Conservation (phyloP, 2,888 invertebrate species). For the Aspidiotus rigidus region DNA sequence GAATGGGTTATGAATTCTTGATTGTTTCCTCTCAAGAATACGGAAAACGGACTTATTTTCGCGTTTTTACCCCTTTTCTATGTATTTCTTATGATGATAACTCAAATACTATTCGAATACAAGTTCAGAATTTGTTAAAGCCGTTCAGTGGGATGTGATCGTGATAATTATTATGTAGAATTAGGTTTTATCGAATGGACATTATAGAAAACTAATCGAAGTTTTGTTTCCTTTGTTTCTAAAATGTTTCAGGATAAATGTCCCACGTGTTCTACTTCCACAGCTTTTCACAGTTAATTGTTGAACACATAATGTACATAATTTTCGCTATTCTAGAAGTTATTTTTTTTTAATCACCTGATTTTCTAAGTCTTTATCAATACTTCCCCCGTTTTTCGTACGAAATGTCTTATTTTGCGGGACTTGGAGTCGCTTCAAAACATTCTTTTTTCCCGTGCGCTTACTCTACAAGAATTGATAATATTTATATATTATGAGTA, state of each 20-base stretch:
- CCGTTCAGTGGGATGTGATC: not conserved
- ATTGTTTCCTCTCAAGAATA: no score
- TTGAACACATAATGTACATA: constrained; percentile 15
- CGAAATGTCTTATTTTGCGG: no score
- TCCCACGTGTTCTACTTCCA: constrained; percentile 20
- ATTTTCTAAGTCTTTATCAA: no score
- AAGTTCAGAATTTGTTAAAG: not conserved
- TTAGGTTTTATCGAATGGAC: constrained; percentile 7
- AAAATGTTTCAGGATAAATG: constrained; percentile 18
- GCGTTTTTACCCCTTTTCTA: no score
- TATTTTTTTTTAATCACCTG: constrained; percentile 1
- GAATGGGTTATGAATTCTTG: not conserved
- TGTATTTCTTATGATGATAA: no score
- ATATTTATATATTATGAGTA: no score
- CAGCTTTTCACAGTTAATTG: constrained; percentile 19
- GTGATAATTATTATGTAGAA: constrained; percentile 3
- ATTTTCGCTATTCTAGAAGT: constrained; percentile 10
- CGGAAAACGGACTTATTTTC: no score
- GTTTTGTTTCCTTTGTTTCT: constrained; percentile 20
- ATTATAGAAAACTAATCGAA: constrained; percentile 12
- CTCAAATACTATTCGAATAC: no score
- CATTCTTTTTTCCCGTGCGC: no score
- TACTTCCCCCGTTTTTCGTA: no score
- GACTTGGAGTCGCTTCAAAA: no score
- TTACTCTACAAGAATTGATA: no score